phyloP scores from a whole-genome alignment of 2,797 vertebrate species.

The Phylloscopus collybita region DNA sequence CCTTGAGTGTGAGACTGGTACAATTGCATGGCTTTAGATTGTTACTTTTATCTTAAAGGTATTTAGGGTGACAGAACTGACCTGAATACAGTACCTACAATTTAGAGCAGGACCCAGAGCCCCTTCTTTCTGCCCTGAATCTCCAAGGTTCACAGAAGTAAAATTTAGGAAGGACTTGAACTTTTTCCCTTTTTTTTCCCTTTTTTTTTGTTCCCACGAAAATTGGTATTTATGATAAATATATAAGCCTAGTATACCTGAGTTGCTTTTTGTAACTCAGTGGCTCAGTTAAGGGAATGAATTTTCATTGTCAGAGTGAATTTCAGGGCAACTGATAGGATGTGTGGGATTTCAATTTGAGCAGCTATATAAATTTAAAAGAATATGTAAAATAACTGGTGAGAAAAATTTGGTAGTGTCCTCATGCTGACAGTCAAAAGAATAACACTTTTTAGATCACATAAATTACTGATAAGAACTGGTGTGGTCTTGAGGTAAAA shows the following conservation, averaged over 20 bases:
- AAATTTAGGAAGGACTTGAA: neutral
- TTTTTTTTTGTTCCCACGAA: rapidly evolving
- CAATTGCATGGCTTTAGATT: neutral
- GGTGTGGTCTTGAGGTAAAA: neutral
- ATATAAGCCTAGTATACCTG: neutral
- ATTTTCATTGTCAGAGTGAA: neutral
- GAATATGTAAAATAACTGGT: neutral
- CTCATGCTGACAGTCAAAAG: neutral
- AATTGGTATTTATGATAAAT: neutral
- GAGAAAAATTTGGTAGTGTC: neutral
- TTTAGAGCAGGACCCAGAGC: neutral
- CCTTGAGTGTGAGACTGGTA: neutral
- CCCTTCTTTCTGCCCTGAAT: neutral
- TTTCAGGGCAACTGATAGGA: neutral
- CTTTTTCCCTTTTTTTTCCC: rapidly evolving
- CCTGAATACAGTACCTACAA: neutral
- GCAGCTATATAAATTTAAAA: neutral
- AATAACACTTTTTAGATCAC: neutral
- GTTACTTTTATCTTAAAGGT: neutral
- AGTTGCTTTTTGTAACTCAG: neutral
- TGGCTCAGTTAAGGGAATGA: neutral
- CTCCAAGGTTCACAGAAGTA: neutral
- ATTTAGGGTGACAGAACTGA: neutral
- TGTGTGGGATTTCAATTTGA: neutral
- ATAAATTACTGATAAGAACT: neutral